phyloP scores from a whole-genome alignment of 1,140 invertebrate genomes.

The Drosophila serrata region DNA sequence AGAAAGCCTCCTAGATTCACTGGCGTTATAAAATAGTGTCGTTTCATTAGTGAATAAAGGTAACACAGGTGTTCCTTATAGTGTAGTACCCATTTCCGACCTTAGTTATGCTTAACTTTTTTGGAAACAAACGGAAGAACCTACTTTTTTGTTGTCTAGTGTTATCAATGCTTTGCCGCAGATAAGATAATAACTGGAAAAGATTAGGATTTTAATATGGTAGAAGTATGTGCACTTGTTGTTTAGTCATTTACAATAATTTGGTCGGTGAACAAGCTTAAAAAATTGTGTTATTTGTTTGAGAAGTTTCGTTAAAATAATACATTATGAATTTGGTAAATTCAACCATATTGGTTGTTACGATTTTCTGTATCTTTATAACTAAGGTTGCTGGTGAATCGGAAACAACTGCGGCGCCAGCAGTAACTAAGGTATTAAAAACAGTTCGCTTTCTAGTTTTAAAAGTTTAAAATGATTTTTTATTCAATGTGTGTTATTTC shows the following conservation, averaged over 20 bases:
- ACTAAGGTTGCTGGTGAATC: background rate
- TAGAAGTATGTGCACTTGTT: conserved; percentile 8
- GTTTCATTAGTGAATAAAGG: background rate
- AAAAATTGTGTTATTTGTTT: background rate
- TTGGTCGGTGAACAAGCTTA: conserved; percentile 31
- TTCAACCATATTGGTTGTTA: conserved; percentile 3
- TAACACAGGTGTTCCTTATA: too few relatives aligned
- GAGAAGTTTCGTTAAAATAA: background rate
- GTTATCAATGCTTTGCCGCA: conserved; percentile 10
- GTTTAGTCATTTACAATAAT: conserved; percentile 41
- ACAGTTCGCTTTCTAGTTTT: background rate
- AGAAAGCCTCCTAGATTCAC: background rate
- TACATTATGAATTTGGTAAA: conserved; percentile 3
- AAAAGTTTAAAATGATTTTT: background rate
- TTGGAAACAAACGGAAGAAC: background rate
- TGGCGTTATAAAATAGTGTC: background rate
- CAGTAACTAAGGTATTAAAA: conserved; percentile 20
- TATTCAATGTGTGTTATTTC: background rate
- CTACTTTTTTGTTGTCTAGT: conserved; percentile 10
- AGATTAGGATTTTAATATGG: conserved; percentile 35
- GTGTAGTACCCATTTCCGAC: background rate
- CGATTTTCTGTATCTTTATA: conserved; percentile 7
- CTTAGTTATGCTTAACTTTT: background rate
- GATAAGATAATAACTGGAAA: conserved; percentile 40
- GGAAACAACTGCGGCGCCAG: conserved; percentile 3